Evolutionary conservation across 2,113 vertebrate species (phyloP).

Genomic region (Muntiacus reevesi): DNA sequence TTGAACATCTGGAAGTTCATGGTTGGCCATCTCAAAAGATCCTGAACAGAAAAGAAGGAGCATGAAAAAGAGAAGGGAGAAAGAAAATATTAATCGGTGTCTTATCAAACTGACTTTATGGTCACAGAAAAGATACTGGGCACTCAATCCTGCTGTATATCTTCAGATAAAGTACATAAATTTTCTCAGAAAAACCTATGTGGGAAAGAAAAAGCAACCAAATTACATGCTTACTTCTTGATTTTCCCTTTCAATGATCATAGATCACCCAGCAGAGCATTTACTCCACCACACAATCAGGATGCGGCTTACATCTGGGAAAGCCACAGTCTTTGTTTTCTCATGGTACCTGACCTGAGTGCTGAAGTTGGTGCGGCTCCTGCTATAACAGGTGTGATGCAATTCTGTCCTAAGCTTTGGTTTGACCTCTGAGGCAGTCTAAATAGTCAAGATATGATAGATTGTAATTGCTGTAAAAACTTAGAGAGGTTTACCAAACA

Average conservation of each 20-base stretch:
- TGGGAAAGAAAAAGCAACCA: neutral
- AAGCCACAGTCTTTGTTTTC: neutral
- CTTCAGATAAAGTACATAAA: neutral
- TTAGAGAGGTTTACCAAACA: neutral
- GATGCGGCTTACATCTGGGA: neutral
- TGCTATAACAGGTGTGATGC: neutral
- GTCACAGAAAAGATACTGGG: neutral
- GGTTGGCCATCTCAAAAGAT: neutral
- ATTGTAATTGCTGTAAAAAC: neutral
- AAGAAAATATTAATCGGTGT: neutral
- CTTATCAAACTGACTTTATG: neutral
- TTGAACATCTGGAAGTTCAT: neutral
- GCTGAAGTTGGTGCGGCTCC: neutral
- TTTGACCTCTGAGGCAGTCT: neutral
- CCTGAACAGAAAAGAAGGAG: neutral
- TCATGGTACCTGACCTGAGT: neutral
- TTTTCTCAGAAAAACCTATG: neutral
- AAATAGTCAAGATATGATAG: neutral
- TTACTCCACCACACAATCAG: neutral
- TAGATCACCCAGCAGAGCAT: neutral
- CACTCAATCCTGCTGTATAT: neutral
- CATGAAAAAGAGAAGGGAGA: neutral
- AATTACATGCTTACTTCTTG: neutral
- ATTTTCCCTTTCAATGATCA: neutral
- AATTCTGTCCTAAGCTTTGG: neutral